phyloP scores from a whole-genome alignment of 2,888 invertebrate genomes.

The Tillus elongatus region DNA sequence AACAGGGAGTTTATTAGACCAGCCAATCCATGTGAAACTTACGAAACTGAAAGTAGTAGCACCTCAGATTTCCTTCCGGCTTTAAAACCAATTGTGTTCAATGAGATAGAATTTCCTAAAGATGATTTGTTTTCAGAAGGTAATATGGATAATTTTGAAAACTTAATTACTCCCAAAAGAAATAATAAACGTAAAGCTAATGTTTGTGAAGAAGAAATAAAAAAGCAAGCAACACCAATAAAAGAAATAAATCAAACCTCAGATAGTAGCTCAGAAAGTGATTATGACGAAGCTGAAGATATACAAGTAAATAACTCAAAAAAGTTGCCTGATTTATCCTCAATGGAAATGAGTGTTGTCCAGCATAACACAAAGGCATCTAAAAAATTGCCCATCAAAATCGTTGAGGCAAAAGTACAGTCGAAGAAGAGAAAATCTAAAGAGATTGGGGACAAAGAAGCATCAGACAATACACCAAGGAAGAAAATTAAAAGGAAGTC shows the following conservation, averaged over 20 bases:
- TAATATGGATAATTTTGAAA: constrained; percentile 33
- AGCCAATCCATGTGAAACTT: constrained; percentile 25
- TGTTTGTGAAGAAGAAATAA: too few relatives aligned
- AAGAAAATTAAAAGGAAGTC: not conserved
- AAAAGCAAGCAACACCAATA: constrained; percentile 10
- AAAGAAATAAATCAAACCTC: constrained; percentile 17
- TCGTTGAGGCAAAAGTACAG: not conserved
- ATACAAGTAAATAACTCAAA: constrained; percentile 10
- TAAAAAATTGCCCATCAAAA: too few relatives aligned
- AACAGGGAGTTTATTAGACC: constrained; percentile 25
- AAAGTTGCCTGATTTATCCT: constrained; percentile 28
- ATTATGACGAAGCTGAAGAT: constrained; percentile 20
- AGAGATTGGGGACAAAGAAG: not conserved
- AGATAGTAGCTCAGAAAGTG: constrained; percentile 34
- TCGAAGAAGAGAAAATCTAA: not conserved
- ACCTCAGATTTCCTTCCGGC: constrained; percentile 24
- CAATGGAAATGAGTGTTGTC: constrained; percentile 16
- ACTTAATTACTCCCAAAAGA: constrained; percentile 30
- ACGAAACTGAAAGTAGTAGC: constrained; percentile 35
- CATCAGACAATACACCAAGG: not conserved
- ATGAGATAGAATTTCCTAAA: constrained; percentile 33
- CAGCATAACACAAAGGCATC: constrained; percentile 16
- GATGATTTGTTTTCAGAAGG: constrained; percentile 30
- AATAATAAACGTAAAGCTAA: constrained; percentile 5
- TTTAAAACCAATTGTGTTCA: constrained; percentile 31